A percentile compares a stretch with the other conserved stretches of the same genome.
These are phyloP conservation scores for Rhyacophila evoluta DNA, from an alignment of 2,888 invertebrate genomes.

Conservation along the genomic window DNA sequence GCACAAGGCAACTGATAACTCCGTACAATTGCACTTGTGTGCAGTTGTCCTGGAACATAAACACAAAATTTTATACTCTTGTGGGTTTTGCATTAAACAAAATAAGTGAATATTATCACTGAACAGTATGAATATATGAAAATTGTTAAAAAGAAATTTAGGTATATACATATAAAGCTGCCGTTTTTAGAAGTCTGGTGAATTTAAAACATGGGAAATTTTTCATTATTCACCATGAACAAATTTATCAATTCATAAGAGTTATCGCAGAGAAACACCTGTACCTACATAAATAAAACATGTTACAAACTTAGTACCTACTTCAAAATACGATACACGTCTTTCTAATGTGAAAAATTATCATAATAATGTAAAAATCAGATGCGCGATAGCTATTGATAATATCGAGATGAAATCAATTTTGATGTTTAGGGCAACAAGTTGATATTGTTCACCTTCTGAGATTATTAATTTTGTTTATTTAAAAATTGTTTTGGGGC, in stretches of 20 bases:
- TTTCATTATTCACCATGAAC: background rate
- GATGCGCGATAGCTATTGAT: background rate
- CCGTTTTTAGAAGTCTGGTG: background rate
- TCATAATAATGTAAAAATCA: background rate
- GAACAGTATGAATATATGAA: too few species aligned
- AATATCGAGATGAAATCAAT: too few species aligned
- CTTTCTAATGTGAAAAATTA: background rate
- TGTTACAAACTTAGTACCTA: constrained; percentile 2
- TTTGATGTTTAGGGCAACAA: background rate
- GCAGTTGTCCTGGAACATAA: too few species aligned
- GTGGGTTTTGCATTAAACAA: too few species aligned
- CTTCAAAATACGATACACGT: background rate
- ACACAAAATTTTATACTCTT: too few species aligned
- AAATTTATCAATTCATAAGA: background rate
- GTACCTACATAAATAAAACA: background rate
- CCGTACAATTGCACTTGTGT: too few species aligned
- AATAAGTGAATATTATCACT: too few species aligned
- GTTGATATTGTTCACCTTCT: background rate
- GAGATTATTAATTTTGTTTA: background rate
- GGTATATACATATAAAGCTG: background rate
- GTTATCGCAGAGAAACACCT: constrained; percentile 8
- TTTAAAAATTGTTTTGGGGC: too few species aligned
- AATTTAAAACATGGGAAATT: background rate
- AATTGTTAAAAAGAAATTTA: too few species aligned
- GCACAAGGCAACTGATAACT: too few species aligned